Conservation (phyloP, 92 coral and sea anemone genomes). For the Epizoanthus illoricatus region DNA sequence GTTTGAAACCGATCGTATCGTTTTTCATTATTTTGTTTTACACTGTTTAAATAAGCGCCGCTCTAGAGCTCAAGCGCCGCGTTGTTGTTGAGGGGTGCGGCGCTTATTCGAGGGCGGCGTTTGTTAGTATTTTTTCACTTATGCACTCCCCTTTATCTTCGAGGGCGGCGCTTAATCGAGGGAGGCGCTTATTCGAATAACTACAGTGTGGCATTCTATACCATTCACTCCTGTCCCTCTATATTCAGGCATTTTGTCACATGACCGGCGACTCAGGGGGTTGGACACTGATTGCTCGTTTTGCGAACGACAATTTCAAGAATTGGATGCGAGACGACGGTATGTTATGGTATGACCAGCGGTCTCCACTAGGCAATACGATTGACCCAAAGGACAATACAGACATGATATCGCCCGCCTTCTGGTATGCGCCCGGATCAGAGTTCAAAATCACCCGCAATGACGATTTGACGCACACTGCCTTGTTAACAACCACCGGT, state of each 20-base stretch:
- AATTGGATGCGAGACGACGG: constrained; percentile 61
- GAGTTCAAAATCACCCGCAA: constrained; percentile 65
- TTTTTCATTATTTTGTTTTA: no score
- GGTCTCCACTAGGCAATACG: constrained; percentile 37
- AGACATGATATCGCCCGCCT: constrained; percentile 70
- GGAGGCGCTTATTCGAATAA: no score
- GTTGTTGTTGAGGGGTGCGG: no score
- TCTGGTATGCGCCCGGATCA: constrained; percentile 46
- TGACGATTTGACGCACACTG: constrained; percentile 51
- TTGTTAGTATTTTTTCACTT: no score
- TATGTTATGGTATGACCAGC: constrained; percentile 60
- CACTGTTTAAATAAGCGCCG: no score
- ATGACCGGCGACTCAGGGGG: constrained; percentile 26
- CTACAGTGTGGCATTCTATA: no score
- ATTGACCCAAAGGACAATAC: constrained; percentile 43
- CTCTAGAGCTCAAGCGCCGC: no score
- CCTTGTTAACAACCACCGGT: constrained; percentile 46
- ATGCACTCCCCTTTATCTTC: no score
- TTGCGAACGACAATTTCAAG: constrained; percentile 46
- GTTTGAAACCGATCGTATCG: no score
- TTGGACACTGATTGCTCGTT: constrained; percentile 71
- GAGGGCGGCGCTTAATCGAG: no score
- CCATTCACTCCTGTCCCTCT: no score
- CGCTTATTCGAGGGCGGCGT: no score
- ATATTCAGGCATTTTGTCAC: constrained; percentile 32